These are phyloP conservation scores for Cynocephalus volans DNA, from an alignment of 2,113 vertebrate genomes.

Conservation along the genomic window DNA sequence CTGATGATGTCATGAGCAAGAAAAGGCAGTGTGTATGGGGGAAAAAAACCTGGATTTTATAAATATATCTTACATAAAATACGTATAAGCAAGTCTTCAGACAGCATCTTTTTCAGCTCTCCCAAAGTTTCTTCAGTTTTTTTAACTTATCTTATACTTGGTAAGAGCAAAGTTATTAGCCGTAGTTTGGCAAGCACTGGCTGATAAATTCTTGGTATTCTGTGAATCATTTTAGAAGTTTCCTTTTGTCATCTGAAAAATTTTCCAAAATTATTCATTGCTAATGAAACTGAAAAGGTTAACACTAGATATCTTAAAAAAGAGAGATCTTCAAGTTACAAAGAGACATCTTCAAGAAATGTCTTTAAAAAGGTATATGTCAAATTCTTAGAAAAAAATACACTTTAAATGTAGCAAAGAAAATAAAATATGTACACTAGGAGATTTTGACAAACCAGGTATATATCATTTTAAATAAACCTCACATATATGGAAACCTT, in stretches of 20 bases:
- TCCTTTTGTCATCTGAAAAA: conserved; percentile 32
- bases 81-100: not conserved
- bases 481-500: not conserved
- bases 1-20: not conserved
- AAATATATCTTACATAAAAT: not conserved
- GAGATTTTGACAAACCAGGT: not conserved
- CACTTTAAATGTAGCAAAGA: not conserved
- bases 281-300: not conserved
- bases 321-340: not conserved
- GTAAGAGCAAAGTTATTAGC: not conserved
- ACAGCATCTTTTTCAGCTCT: not conserved
- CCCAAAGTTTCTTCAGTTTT: conserved; percentile 54
- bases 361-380: not conserved
- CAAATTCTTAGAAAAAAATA: not conserved
- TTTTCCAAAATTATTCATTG: not conserved
- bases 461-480: not conserved
- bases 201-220: not conserved
- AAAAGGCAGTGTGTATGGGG: not conserved
- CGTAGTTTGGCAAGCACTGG: not conserved
- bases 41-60: not conserved
- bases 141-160: not conserved
- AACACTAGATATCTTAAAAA: not conserved
- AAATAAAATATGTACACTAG: not conserved
- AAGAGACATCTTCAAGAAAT: not conserved
- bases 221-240: conserved; percentile 35